A percentile compares a stretch with the other conserved stretches of the same genome.
phyloP scores from a whole-genome alignment of 2,113 vertebrate genomes.

The Chascanopsetta lugubris region DNA sequence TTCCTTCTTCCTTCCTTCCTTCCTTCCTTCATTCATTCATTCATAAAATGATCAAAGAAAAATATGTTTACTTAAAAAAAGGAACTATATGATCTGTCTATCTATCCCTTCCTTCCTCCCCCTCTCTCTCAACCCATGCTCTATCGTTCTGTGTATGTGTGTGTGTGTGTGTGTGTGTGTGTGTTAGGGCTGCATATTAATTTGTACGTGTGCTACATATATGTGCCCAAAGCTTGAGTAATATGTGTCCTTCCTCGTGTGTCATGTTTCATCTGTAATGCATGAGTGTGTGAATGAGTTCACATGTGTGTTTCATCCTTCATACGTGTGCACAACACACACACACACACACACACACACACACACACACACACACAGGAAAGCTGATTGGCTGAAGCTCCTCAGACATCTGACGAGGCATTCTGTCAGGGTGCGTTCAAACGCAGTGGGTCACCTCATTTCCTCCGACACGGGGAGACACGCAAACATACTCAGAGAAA shows the following conservation, averaged over 20 bases:
- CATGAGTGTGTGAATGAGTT: neutral
- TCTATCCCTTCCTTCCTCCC: no score
- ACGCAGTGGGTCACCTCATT: constrained; percentile 62
- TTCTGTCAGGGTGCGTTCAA: constrained; percentile 60
- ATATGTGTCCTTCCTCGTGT: constrained; percentile 9
- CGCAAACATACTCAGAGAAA: no score
- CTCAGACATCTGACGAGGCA: constrained; percentile 66
- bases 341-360: constrained; percentile 38
- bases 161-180: constrained; percentile 22
- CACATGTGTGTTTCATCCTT: neutral
- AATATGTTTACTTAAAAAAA: no score
- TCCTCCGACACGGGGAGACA: constrained; percentile 30
- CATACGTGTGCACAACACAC: constrained; percentile 5
- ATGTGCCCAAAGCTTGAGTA: constrained; percentile 10
- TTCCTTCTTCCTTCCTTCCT: no score
- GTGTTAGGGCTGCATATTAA: constrained; percentile 12
- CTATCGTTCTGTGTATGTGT: constrained; percentile 36
- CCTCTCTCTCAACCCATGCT: no score
- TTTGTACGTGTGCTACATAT: constrained; percentile 5
- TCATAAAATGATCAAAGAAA: no score
- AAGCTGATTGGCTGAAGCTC: constrained; percentile 52
- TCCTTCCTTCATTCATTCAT: no score
- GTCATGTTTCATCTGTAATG: constrained; percentile 7
- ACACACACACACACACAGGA: constrained; percentile 43
- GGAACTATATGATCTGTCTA: no score